phyloP scores from a whole-genome alignment of 2,888 invertebrate species.

The Nomada fabriciana region DNA sequence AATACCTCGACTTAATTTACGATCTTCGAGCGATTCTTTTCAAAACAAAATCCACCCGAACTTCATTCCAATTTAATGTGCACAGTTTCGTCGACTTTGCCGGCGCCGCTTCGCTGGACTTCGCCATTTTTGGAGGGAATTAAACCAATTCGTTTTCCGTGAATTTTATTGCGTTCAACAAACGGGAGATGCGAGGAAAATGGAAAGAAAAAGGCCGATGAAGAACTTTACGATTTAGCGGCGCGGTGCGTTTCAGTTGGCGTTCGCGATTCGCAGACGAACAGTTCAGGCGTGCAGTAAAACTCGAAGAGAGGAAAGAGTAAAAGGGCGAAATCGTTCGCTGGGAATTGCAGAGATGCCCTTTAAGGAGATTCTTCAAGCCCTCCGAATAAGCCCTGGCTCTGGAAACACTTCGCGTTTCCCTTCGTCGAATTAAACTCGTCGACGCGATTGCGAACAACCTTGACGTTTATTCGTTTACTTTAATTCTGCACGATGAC shows the following conservation, averaged over 20 bases:
- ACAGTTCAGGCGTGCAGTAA: not conserved
- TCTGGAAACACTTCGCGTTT: not conserved
- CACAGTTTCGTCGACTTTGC: not conserved
- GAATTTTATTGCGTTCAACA: not conserved
- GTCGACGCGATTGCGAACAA: conserved; percentile 17
- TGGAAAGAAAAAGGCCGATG: not conserved
- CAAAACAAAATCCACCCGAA: not conserved
- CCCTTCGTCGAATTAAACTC: not conserved
- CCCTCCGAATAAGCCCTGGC: not conserved
- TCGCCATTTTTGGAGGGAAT: not conserved
- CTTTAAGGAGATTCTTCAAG: conserved; percentile 46
- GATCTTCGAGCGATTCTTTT: not conserved
- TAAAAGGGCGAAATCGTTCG: not conserved
- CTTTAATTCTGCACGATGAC: not conserved
- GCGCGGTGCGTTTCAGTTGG: conserved; percentile 7
- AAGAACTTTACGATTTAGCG: conserved; percentile 39
- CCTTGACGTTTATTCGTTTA: not conserved
- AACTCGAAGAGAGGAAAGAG: not conserved
- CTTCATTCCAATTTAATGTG: not conserved
- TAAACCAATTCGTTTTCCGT: not conserved
- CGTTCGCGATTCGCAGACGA: conserved; percentile 11
- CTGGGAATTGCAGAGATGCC: conserved; percentile 18
- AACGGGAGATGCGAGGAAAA: not conserved
- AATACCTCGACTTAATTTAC: conserved; percentile 5
- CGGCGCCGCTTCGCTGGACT: too few relatives aligned